A percentile compares a stretch with the other conserved stretches of the same genome.
phyloP scores from a whole-genome alignment of 1,140 invertebrate species.

The Eumeta japonica region DNA sequence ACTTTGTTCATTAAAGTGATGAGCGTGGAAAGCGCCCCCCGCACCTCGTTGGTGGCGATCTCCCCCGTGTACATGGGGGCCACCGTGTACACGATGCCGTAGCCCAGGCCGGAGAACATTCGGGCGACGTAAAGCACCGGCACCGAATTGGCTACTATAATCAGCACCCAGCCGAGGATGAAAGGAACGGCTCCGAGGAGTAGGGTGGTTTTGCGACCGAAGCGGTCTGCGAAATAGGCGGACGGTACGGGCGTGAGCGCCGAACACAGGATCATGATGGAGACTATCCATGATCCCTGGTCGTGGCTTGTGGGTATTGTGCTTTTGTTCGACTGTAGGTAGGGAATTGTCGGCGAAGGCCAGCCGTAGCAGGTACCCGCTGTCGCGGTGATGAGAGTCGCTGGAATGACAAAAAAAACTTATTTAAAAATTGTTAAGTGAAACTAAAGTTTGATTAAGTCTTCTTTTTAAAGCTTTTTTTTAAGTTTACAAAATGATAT shows the following conservation, averaged over 20 bases:
- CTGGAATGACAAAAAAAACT: conserved; percentile 29
- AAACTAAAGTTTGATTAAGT: too few species aligned
- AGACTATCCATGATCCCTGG: conserved; percentile 66
- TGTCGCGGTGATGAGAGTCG: conserved; percentile 54
- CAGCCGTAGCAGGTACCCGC: conserved; percentile 59
- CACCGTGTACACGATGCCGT: conserved; percentile 66
- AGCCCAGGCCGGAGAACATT: conserved; percentile 65
- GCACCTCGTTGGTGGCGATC: conserved; percentile 66
- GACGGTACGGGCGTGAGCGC: conserved; percentile 49
- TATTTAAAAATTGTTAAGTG: background rate
- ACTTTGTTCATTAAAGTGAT: conserved; percentile 65
- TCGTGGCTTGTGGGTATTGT: conserved; percentile 54
- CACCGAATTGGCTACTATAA: conserved; percentile 58
- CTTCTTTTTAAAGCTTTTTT: too few species aligned
- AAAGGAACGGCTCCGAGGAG: conserved; percentile 63
- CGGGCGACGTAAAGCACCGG: conserved; percentile 55
- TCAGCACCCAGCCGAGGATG: conserved; percentile 65
- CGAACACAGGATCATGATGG: conserved; percentile 57
- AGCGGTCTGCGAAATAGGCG: conserved; percentile 49
- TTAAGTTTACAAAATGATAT: too few species aligned
- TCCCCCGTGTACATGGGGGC: conserved; percentile 68
- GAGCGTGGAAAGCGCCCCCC: conserved; percentile 70
- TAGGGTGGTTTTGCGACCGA: conserved; percentile 70
- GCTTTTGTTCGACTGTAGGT: conserved; percentile 44
- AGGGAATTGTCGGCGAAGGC: conserved; percentile 61